phyloP scores from a whole-genome alignment of 2,113 vertebrate species.

The Corydoras sp. region DNA sequence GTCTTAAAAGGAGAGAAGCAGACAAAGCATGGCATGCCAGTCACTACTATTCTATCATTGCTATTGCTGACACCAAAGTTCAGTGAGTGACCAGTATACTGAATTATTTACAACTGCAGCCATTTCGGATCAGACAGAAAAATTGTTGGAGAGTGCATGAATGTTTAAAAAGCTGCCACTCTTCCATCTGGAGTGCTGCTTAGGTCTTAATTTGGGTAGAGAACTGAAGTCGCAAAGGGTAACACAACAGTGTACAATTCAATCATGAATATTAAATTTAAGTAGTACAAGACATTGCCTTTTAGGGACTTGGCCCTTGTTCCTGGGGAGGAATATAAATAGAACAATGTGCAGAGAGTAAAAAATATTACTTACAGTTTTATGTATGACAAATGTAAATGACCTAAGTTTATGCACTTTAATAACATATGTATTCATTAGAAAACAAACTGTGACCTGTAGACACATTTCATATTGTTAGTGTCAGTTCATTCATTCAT shows the following conservation, averaged over 20 bases:
- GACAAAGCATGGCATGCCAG: conserved; percentile 43
- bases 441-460: too few relatives aligned
- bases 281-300: too few relatives aligned
- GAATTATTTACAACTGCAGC: conserved; percentile 61
- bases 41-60: conserved; percentile 44
- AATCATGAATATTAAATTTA: too few relatives aligned
- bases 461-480: too few relatives aligned
- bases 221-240: conserved; percentile 35
- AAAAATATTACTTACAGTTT: too few relatives aligned
- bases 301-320: too few relatives aligned
- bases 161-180: conserved; percentile 66
- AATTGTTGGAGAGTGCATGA: conserved; percentile 63
- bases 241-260: conserved; percentile 39
- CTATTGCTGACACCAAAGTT: conserved; percentile 44
- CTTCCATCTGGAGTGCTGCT: conserved; percentile 40
- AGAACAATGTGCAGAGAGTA: too few relatives aligned
- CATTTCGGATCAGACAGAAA: conserved; percentile 64
- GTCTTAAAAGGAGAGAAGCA: conserved; percentile 5
- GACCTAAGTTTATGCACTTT: too few relatives aligned
- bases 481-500: too few relatives aligned
- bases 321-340: too few relatives aligned
- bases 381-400: too few relatives aligned
- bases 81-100: conserved; percentile 49
- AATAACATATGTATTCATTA: too few relatives aligned
- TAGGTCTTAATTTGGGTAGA: conserved; percentile 58